Conservation (phyloP, 2,888 invertebrate genomes). For the Hypomecis punctinalis region DNA sequence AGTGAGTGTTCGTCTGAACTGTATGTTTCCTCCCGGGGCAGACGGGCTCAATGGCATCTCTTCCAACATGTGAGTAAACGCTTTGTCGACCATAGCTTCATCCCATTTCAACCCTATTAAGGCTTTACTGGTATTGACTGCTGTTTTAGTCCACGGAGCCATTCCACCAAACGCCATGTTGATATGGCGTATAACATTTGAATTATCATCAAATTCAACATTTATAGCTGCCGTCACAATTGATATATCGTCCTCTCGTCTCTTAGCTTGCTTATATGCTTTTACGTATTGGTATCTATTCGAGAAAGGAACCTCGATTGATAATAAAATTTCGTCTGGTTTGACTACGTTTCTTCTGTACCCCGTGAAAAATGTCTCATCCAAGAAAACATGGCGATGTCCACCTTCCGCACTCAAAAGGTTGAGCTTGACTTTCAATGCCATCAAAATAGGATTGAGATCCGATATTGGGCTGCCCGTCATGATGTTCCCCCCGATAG, state of each 20-base stretch:
- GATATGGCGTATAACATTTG: constrained; percentile 84
- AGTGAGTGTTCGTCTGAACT: constrained; percentile 90
- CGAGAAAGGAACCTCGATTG: constrained; percentile 90
- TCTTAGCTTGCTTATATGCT: constrained; percentile 93
- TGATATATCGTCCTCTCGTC: constrained; percentile 95
- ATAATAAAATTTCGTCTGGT: constrained; percentile 89
- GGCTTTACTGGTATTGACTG: constrained; percentile 87
- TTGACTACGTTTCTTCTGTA: constrained; percentile 90
- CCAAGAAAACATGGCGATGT: constrained; percentile 87
- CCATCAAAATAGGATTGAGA: constrained; percentile 95
- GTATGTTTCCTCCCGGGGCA: constrained; percentile 94
- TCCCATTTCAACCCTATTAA: constrained; percentile 88
- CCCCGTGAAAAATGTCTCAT: constrained; percentile 91
- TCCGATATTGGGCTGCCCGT: constrained; percentile 98
- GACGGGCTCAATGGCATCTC: constrained; percentile 92
- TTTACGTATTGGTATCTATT: constrained; percentile 88
- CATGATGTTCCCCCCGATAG: constrained; percentile 97
- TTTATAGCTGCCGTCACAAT: constrained; percentile 93
- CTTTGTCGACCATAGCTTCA: constrained; percentile 86
- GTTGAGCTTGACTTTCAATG: constrained; percentile 91
- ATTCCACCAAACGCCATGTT: constrained; percentile 95
- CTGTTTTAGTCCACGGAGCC: constrained; percentile 94
- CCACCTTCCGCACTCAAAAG: constrained; percentile 84
- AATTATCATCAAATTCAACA: constrained; percentile 85
- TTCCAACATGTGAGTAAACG: constrained; percentile 87